Evolutionary conservation across 2,797 vertebrate genomes (phyloP), one percentile per base, ranked within the genome.

Genomic region (Leptatherina wallacei): DNA sequence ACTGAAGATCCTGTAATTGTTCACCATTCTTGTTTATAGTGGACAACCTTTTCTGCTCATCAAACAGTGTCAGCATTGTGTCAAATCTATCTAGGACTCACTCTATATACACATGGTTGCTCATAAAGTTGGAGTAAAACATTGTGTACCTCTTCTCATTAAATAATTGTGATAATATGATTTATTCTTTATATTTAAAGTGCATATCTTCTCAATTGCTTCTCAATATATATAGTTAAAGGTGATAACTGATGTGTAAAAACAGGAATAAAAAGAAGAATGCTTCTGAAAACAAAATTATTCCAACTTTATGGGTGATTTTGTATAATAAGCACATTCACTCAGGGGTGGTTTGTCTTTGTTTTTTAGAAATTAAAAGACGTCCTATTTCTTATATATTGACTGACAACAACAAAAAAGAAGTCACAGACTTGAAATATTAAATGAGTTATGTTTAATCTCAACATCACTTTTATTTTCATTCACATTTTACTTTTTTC

Each of bases 401-500:
- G 52, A 55, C 6, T 55, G 52, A 27, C 27, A 30, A 8, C 8
- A 14, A 24, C 16, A 42, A 38, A 38, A 42, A 16, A 42, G 40
- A 52, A 29, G 11, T 29, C 52, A 24, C 52, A 54, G 6, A 29
- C 52, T 18, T 55, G 52, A 55, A 8, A 16, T 16, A 14, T 54
- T 5, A 54, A 51, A 54, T 54, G 13, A 16, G 12, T 14, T 29
- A 13, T 6, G 13, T 24, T 54, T 54, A 2, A 11, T 22, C 44
- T 66, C 30, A 29, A 13, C 8, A 44, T 3, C 44, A 47, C 20
- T 47, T 16, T 35, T 35, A 35, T 8, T 42, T n/a, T 90, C 57
- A 88, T 69, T 89, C 80, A 24, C 20, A 6, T 85, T 92, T 89
- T 18, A 73, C 55, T 71, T 87, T 91, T 64, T 49, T 77, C 16